Evolutionary conservation across 2,113 vertebrate genomes (phyloP).

Genomic region (Scophthalmus maximus): DNA sequence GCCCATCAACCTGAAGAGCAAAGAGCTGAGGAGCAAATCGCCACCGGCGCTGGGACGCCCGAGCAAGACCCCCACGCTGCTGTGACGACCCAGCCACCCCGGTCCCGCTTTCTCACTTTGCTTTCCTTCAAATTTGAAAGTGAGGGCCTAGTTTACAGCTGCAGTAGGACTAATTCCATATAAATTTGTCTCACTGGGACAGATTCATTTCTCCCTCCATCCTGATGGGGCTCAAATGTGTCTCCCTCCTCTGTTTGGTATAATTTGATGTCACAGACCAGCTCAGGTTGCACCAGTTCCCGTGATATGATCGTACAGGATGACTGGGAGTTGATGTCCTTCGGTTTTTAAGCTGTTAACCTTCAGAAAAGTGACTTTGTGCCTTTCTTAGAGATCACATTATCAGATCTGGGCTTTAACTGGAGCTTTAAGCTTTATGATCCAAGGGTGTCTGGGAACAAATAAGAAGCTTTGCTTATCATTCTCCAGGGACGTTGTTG

Average conservation of each 20-base stretch:
- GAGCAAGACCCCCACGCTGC: conserved; percentile 91
- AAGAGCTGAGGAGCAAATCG: conserved; percentile 85
- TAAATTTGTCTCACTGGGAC: not conserved
- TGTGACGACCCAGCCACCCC: conserved; percentile 79
- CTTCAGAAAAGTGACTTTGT: not conserved
- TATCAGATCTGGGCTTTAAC: not conserved
- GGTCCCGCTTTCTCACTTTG: not conserved
- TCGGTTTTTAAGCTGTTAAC: not conserved
- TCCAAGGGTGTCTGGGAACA: conserved; percentile 17
- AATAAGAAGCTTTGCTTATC: not conserved
- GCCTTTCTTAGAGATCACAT: conserved; percentile 3
- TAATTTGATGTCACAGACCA: not conserved
- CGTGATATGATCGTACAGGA: not conserved
- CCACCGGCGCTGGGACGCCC: conserved; percentile 84
- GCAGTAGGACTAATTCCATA: not conserved
- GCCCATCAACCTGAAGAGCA: conserved; percentile 82
- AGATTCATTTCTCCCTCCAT: too few relatives aligned
- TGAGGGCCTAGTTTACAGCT: not conserved
- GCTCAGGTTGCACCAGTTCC: not conserved
- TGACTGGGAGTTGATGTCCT: not conserved
- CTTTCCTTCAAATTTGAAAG: not conserved
- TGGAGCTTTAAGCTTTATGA: conserved; percentile 7
- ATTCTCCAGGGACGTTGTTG: not conserved
- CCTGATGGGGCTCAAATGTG: not conserved
- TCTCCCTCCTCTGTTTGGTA: not conserved